These are phyloP conservation scores for Cataglyphis albicans DNA, from an alignment of 2,888 invertebrate genomes.

Conservation along the genomic window DNA sequence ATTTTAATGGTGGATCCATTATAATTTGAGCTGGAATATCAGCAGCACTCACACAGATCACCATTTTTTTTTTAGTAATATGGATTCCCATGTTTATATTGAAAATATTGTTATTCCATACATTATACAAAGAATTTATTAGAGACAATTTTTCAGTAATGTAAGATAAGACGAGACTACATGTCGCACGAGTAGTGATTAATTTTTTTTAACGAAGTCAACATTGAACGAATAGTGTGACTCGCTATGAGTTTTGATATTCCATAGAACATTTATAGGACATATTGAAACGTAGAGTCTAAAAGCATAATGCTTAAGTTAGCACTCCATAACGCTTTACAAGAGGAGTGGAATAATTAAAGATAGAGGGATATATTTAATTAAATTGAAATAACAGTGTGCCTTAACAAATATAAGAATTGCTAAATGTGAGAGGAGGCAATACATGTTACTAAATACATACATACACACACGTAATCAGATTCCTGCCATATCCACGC, in stretches of 20 bases:
- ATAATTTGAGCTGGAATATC: conserved; percentile 13
- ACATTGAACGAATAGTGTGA: not conserved
- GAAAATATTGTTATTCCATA: not conserved
- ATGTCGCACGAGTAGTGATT: not conserved
- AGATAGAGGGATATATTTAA: not conserved
- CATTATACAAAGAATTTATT: not conserved
- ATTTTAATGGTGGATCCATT: conserved; percentile 12
- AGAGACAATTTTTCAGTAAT: not conserved
- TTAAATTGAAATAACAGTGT: not conserved
- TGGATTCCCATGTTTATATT: not conserved
- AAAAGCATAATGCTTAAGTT: not conserved
- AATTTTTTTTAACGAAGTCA: not conserved
- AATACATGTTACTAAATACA: too few species aligned
- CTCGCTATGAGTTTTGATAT: not conserved
- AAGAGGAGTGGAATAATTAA: not conserved
- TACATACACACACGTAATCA: too few species aligned
- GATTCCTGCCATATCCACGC: too few species aligned
- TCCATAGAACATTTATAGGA: not conserved
- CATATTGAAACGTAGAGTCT: not conserved
- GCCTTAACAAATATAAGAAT: not conserved
- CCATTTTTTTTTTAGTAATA: not conserved
- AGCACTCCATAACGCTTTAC: not conserved
- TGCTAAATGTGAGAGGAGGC: not conserved
- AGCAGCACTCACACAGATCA: not conserved
- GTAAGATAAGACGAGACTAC: not conserved